Evolutionary conservation across 2,888 invertebrate species (phyloP), one percentile per base, ranked within the genome.

Genomic region (Parochlus steinenii): DNA sequence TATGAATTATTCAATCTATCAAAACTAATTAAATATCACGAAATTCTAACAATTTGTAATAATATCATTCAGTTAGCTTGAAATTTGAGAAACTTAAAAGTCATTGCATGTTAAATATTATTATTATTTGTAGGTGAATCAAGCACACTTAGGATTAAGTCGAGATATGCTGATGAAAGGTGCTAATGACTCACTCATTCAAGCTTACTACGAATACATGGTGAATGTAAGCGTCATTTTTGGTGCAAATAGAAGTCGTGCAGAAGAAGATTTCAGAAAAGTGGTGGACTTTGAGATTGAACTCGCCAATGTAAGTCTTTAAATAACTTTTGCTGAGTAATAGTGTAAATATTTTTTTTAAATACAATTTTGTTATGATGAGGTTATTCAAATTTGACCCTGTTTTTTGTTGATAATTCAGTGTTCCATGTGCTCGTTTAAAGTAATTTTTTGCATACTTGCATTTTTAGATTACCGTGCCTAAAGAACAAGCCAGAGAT

Each of bases 381-480:
- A n/a, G n/a, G n/a, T n/a, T n/a, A n/a, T n/a, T n/a, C n/a, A n/a
- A n/a, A n/a, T 35, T 34, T 19, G 4, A 33, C 12, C 22, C 7
- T 22, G 22, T 6, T 8, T n/a, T n/a, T n/a, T n/a, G n/a, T n/a
- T n/a, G n/a, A n/a, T n/a, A n/a, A n/a, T n/a, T n/a, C n/a, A n/a
- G n/a, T n/a, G n/a, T n/a, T n/a, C n/a, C n/a, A n/a, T n/a, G n/a
- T n/a, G n/a, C n/a, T n/a, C n/a, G n/a, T n/a, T n/a, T n/a, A n/a
- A n/a, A n/a, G n/a, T n/a, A 22, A 19, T 10, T 11, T 23, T 25
- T 8, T 24, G 14, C 4, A 17, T n/a, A 24, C 30, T 26, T 6
- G 19, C 23, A 30, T 34, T 39, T 16, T 14, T 28, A 44, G 47
- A 47, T 68, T 28, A 42, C 44, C 38, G 33, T 45, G 8, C 45